A percentile compares a stretch with the other conserved stretches of the same genome.
Evolutionary conservation across 1,140 invertebrate species (phyloP).

Genomic region (Trichonephila clavata): DNA sequence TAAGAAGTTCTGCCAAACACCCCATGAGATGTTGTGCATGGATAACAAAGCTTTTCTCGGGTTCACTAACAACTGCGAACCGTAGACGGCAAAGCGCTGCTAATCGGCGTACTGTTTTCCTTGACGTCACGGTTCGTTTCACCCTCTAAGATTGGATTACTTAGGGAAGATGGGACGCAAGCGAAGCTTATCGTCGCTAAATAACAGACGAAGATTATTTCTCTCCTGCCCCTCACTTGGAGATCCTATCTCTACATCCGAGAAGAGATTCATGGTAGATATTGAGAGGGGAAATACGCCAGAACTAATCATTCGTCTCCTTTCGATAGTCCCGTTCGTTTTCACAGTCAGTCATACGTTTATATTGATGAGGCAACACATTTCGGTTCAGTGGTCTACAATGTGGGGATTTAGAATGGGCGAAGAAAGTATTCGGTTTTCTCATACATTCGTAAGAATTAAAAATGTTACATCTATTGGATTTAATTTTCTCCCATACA

Average conservation of each 20-base stretch:
- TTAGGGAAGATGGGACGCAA: not conserved
- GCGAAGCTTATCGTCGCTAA: not conserved
- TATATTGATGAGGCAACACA: not conserved
- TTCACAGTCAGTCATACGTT: not conserved
- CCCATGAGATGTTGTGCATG: not conserved
- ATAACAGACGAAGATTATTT: not conserved
- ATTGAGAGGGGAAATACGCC: not conserved
- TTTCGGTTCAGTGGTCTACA: not conserved
- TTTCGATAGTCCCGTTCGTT: not conserved
- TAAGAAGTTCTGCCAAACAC: too few species aligned
- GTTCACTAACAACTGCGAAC: slow-evolving; percentile 3
- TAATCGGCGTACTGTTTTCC: not conserved
- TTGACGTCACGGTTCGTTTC: not conserved
- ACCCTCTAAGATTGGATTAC: not conserved
- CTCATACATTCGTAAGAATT: too few species aligned
- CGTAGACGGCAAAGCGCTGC: not conserved
- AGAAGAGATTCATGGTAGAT: not conserved
- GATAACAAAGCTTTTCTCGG: not conserved
- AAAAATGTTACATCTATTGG: too few species aligned
- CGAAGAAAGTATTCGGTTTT: too few species aligned
- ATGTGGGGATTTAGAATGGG: too few species aligned
- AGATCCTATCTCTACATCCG: not conserved
- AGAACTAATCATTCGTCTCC: not conserved
- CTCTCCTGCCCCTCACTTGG: not conserved
- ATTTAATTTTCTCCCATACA: too few species aligned